These are phyloP conservation scores for Cosmorhoe ocellata DNA, from an alignment of 2,888 invertebrate genomes.

Conservation along the genomic window DNA sequence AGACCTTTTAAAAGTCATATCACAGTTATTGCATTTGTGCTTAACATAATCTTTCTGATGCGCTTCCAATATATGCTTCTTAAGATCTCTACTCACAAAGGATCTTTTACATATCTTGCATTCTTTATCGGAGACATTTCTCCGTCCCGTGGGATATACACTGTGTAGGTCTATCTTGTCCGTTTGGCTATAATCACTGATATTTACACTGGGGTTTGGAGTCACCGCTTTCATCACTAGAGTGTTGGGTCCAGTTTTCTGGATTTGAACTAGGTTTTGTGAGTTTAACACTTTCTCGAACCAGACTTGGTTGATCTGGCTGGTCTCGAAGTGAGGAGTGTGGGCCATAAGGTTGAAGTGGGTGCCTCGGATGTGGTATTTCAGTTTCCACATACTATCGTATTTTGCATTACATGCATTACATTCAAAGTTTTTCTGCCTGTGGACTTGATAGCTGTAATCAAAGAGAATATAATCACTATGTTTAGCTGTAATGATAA, in stretches of 20 bases:
- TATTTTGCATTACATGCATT: slow-evolving; percentile 44
- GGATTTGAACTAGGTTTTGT: slow-evolving; percentile 50
- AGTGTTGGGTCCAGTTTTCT: slow-evolving; percentile 46
- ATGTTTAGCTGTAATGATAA: no score
- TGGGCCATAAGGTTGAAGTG: slow-evolving; percentile 54
- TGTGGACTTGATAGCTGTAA: no score
- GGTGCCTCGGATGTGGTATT: slow-evolving; percentile 48
- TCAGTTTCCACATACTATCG: slow-evolving; percentile 31
- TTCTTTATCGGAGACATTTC: not conserved
- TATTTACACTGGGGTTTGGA: slow-evolving; percentile 35
- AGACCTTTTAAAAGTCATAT: slow-evolving; percentile 32
- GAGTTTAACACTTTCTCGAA: slow-evolving; percentile 56
- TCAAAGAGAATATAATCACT: no score
- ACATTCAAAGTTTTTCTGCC: slow-evolving; percentile 34
- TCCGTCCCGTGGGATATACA: slow-evolving; percentile 23
- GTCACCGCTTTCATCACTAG: slow-evolving; percentile 47
- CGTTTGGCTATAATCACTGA: slow-evolving; percentile 27
- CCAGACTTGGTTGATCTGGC: slow-evolving; percentile 59
- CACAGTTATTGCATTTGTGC: slow-evolving; percentile 38
- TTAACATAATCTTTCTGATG: slow-evolving; percentile 32
- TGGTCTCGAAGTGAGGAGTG: slow-evolving; percentile 39
- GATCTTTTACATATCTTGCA: slow-evolving; percentile 32
- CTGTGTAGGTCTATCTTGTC: slow-evolving; percentile 37
- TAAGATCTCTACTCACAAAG: slow-evolving; percentile 16
- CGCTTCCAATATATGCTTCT: slow-evolving; percentile 34